Evolutionary conservation across 64 coral and sea anemone species (phyloP), one percentile per base, ranked within the genome.

Genomic region (Pachyseris speciosa): DNA sequence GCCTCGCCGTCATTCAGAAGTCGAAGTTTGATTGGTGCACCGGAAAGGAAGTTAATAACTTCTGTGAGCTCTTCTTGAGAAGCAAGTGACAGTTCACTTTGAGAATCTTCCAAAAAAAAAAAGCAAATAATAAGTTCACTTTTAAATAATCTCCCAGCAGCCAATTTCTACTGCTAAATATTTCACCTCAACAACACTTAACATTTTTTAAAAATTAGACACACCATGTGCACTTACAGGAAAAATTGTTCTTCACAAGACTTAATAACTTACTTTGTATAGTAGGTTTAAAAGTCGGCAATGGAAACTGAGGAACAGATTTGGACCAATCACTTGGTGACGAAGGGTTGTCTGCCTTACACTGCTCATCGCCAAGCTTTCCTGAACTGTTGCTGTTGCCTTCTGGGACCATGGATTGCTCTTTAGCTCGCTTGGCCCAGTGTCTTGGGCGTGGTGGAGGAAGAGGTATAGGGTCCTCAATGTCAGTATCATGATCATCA

Each of bases 31-130:
- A 86, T 66, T 24, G 89, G 97, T 9, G 86, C 74, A 48, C 97
- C 97, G 10, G 97, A 99, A 0, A 99, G 90, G 43, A 99, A 99
- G 68, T 99, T 99, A 33, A 99, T 99, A 2, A 99, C 97, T 37
- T 99, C 97, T 32, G 87, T 91, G 9, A 99, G 90, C 40, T 99
- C 97, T 58, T 95, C 84, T 86, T 99, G 92, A 19, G 97, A 99
- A 43, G 97, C 97, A 15, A 99, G 66, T 12, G 97, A 99, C 70
- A 99, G 69, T 26, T 98, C 93, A 89, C 96, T 99, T 17, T 92
- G 89, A 53, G 86, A 93, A 86, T 80, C 97, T 99, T 28, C 20
- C 22, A 71, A 74, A 81, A 69, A 28, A 38, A 0, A 20, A 37
- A 6, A 27, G 28, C 15, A 16, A 17, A 45, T 13, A 19, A 83